A percentile compares a stretch with the other conserved stretches of the same genome.
Evolutionary conservation across 53 echinoderm and acorn worm genomes (phyloP).

Genomic region (Mesocentrotus franciscanus): DNA sequence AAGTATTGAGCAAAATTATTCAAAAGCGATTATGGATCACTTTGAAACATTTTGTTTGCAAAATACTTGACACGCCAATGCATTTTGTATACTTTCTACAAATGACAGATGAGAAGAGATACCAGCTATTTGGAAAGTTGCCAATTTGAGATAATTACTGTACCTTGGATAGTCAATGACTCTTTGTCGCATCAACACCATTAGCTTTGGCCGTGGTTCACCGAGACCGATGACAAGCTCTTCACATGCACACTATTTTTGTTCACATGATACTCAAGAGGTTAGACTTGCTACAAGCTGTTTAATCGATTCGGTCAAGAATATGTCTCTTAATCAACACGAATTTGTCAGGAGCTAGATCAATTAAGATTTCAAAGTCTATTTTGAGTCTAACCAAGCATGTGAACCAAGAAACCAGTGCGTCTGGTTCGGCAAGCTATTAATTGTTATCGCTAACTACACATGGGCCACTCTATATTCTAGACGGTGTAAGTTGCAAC

Average conservation of each 20-base stretch:
- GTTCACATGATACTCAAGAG: background rate
- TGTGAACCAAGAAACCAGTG: background rate
- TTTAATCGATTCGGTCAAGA: background rate
- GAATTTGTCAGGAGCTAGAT: background rate
- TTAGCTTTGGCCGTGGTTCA: background rate
- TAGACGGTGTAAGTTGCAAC: background rate
- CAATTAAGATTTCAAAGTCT: background rate
- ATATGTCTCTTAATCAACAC: background rate
- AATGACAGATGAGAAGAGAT: background rate
- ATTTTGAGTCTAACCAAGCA: background rate
- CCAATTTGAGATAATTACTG: background rate
- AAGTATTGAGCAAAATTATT: background rate
- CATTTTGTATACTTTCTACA: background rate
- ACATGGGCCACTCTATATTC: background rate
- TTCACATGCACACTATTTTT: background rate
- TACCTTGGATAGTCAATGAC: constrained; percentile 9
- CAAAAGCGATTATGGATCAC: background rate
- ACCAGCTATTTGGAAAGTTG: background rate
- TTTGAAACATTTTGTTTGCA: background rate
- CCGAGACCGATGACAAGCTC: background rate
- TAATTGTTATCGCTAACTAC: background rate
- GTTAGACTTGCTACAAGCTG: background rate
- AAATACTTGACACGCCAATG: background rate
- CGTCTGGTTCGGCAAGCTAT: background rate
- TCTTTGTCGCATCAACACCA: background rate